Percentiles rank a stretch among this genome's conserved stretches.
phyloP scores from a whole-genome alignment of 2,797 vertebrate genomes.

The Vespertilio murinus region DNA sequence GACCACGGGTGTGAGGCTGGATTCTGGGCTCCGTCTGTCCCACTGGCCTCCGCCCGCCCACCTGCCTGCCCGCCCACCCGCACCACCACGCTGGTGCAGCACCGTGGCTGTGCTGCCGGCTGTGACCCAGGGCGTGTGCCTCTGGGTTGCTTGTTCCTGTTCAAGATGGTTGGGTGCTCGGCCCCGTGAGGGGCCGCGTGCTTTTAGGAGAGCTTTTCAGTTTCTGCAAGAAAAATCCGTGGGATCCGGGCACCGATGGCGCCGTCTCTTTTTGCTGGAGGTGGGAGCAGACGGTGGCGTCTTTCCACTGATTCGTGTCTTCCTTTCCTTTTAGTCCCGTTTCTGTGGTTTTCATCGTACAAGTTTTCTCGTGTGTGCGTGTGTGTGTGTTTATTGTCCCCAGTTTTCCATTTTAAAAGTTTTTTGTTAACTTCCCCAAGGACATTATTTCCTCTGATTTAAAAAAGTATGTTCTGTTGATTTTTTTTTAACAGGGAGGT shows the following conservation, averaged over 20 bases:
- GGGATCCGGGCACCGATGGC: not conserved
- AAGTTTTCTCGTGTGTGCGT: not conserved
- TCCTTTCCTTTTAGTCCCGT: not conserved
- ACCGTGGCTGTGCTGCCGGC: not conserved
- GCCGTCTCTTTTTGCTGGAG: not conserved
- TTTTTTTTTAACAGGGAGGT: too few relatives aligned
- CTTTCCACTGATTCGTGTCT: not conserved
- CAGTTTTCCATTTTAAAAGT: not conserved
- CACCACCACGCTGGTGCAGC: not conserved
- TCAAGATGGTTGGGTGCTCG: not conserved
- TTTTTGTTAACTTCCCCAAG: not conserved
- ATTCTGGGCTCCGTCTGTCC: not conserved
- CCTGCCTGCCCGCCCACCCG: not conserved
- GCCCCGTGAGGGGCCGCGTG: not conserved
- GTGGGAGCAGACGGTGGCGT: rapidly evolving
- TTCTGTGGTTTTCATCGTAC: not conserved
- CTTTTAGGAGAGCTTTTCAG: not conserved
- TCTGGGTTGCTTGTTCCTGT: not conserved
- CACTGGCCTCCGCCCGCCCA: not conserved
- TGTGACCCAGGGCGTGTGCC: not conserved
- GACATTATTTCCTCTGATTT: not conserved
- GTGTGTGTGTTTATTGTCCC: not conserved
- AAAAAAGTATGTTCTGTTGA: too few relatives aligned
- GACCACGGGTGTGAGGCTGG: not conserved
- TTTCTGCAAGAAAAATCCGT: not conserved